Evolutionary conservation across 2,797 vertebrate species (phyloP), one percentile per base, ranked within the genome.

Genomic region (Melanotaenia pygmaea): DNA sequence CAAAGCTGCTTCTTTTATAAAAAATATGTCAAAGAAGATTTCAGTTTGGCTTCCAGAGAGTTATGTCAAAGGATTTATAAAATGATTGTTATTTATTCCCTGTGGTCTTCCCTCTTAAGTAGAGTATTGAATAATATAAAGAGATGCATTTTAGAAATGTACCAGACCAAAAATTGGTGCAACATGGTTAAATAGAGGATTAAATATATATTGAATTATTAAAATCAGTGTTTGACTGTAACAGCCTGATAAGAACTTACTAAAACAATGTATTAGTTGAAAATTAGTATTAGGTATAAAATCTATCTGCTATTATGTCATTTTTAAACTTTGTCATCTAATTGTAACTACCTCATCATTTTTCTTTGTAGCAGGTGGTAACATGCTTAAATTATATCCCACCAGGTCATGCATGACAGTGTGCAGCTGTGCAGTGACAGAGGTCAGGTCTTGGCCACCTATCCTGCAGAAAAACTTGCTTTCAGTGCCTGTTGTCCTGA

Each of bases 401-500:
- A 1, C 51, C 84, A 94, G 93, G 95, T 99, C 76, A 96, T 98
- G 97, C 98, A 98, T 0, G 98, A 99, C 91, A 95, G 96, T 3
- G 95, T 99, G 79, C 96, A 95, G 70, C 95, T 99, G 26, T 96
- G 97, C 87, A 95, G 91, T 0, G 97, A 99, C 85, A 94, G 91
- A 67, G 94, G 96, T 0, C 90, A 94, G 4, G 86, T 97, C 1
- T 88, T 99, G 81, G 98, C 98, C 1, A 95, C 95, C 30, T 99
- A 99, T 71, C 98, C 98, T 0, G 96, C 98, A 0, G 98, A 99
- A 87, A 98, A 98, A 85, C 92, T 99, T 59, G 98, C 98, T 0
- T 99, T 99, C 92, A 99, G 98, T 1, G 98, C 98, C 1, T 96
- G 98, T 61, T 99, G 98, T 72, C 98, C 97, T 0, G 98, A 99